A percentile compares a stretch with the other conserved stretches of the same genome.
phyloP scores from a whole-genome alignment of 2,113 vertebrate species.

The Morphnarchus princeps region DNA sequence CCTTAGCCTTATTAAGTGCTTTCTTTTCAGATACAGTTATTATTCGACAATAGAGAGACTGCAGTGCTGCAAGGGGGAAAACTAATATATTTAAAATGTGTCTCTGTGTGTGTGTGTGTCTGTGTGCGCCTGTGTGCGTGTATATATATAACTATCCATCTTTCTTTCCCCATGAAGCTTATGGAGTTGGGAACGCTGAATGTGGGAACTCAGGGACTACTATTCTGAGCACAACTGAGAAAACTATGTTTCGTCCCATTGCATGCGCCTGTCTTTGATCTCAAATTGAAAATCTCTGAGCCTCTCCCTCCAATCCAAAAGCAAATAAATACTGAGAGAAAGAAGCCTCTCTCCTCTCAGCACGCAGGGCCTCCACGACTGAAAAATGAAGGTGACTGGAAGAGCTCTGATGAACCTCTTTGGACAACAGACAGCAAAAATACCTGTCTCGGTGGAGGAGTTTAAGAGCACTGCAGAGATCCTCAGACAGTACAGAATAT shows the following conservation, averaged over 20 bases:
- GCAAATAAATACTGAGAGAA: conserved; percentile 61
- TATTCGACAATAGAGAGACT: conserved; percentile 67
- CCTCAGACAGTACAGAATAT: conserved; percentile 57
- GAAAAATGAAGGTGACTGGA: conserved; percentile 30
- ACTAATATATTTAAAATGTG: conserved; percentile 64
- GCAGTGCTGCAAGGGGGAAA: conserved; percentile 56
- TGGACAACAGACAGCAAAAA: conserved; percentile 48
- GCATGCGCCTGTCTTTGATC: conserved; percentile 66
- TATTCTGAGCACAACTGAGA: conserved; percentile 58
- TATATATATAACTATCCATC: conserved; percentile 43
- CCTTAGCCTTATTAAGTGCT: conserved; percentile 76
- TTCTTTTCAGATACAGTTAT: conserved; percentile 69
- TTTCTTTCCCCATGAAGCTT: conserved; percentile 15
- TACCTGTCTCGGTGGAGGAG: conserved; percentile 54
- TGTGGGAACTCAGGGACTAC: conserved; percentile 56
- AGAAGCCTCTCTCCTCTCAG: conserved; percentile 35
- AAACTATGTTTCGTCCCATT: conserved; percentile 59
- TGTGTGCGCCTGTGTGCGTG: neutral
- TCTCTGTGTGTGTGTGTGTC: neutral
- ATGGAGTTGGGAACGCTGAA: conserved; percentile 4
- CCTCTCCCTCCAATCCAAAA: conserved; percentile 63
- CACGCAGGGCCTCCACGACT: neutral
- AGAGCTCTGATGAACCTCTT: conserved; percentile 42
- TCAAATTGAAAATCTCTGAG: conserved; percentile 61
- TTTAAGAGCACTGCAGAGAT: conserved; percentile 57